Base-by-base conservation (phyloP, 2,113 vertebrate species). In the Nycticebus coucang region DNA sequence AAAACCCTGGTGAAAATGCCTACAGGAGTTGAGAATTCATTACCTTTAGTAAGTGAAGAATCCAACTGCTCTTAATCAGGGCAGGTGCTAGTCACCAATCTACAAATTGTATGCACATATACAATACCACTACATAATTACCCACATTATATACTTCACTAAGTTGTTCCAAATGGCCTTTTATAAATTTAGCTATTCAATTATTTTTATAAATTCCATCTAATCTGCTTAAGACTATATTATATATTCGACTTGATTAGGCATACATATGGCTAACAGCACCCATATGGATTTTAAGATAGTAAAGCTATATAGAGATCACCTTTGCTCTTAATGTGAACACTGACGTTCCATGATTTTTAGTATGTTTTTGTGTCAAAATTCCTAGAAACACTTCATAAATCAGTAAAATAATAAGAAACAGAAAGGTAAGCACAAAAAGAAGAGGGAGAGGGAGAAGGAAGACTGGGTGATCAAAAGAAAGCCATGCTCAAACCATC, bases 81-180 rank as follows among this genome's bases (percentile, higher is more conserved):
- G 91, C 64, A 93, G 71, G 59, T 79, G 57, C 14, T 37, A 86
- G 14, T 22, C 57, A 79, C 62, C 91, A 86, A 87, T 37, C 55
- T 53, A 79, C 71, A 87, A 64, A 88, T 5, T 41, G 41, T 41
- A 41, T 41, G 41, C 41, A 41, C 41, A 41, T 41, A 41, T 41
- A 41, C 41, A 41, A 41, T 41, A 41, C n/a, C 72, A 90, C n/a
- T 35, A 79, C 53, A 74, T 68, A 77, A 93, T 30, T 74, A 82
- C 22, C 68, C 37, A 71, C 4, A 21, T 30, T 83, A 24, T 35
- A 12, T 53, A 88, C 84, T 85, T 91, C 82, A 93, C 78, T 75
- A 88, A 88, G 59, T 85, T 81, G 37, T 18, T 91, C 83, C 72
- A 83, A 93, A 77, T 78, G 19, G 85, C 24, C 77, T 95, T 91